Conservation (phyloP, 2,888 invertebrate genomes). For the Lomographa bimaculata region DNA sequence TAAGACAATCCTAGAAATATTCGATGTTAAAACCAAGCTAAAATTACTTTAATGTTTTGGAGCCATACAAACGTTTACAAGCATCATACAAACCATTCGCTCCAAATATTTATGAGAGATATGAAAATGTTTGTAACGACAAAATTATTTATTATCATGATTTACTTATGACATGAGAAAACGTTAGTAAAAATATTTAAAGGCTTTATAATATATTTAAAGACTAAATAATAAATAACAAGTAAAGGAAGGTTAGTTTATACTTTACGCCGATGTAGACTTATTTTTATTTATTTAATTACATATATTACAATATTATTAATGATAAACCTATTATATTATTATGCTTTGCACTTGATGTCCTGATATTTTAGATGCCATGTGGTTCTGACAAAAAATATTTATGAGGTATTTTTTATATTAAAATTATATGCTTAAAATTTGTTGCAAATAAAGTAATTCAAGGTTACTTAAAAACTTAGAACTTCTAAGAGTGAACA, state of each 20-base stretch:
- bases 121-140: constrained; percentile 5
- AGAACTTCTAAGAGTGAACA: too few species aligned
- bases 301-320: constrained; percentile 40
- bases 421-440: too few species aligned
- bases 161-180: constrained; percentile 31
- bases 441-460: too few species aligned
- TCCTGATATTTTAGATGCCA: constrained; percentile 23
- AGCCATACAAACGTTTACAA: constrained; percentile 3
- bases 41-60: not conserved
- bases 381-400: constrained; percentile 18
- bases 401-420: not conserved
- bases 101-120: constrained; percentile 23
- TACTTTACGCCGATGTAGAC: constrained; percentile 36
- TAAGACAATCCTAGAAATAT: constrained; percentile 3
- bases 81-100: constrained; percentile 1
- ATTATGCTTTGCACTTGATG: constrained; percentile 38
- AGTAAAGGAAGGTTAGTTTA: constrained; percentile 56
- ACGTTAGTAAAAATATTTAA: constrained; percentile 33
- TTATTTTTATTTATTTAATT: constrained; percentile 39
- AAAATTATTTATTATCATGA: constrained; percentile 17
- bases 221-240: constrained; percentile 61
- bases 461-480: too few species aligned
- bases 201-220: constrained; percentile 35
- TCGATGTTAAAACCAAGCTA: constrained; percentile 5
- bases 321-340: constrained; percentile 34